Evolutionary conservation across 2,888 invertebrate species (phyloP).

Genomic region (Hyppa rectilinea): DNA sequence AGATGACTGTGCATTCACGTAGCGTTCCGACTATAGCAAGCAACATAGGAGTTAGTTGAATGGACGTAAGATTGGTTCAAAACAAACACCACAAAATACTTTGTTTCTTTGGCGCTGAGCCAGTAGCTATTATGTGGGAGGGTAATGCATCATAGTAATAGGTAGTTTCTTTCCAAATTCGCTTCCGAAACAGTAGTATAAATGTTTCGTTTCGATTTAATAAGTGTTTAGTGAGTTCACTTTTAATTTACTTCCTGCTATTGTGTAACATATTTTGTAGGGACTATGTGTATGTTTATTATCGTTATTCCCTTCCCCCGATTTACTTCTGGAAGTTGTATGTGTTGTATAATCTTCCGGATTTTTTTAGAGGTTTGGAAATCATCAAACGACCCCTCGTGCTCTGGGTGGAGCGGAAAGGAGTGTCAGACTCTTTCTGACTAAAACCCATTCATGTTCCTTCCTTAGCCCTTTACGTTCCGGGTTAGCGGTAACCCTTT

Average conservation of each 20-base stretch:
- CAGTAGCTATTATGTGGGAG: conserved; percentile 65
- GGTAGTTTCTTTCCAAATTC: conserved; percentile 65
- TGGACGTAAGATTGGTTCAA: conserved; percentile 27
- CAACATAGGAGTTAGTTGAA: conserved; percentile 28
- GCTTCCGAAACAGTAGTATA: conserved; percentile 47
- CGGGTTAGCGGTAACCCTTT: too few relatives aligned
- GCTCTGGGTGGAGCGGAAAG: too few relatives aligned
- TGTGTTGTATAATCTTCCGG: too few relatives aligned
- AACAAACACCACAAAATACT: conserved; percentile 54
- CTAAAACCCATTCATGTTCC: too few relatives aligned
- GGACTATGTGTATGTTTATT: background rate
- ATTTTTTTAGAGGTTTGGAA: too few relatives aligned
- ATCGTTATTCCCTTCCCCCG: background rate
- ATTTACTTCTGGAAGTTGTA: background rate
- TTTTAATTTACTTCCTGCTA: conserved; percentile 5
- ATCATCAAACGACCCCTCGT: too few relatives aligned
- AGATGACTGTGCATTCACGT: conserved; percentile 1
- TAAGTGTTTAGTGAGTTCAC: conserved; percentile 22
- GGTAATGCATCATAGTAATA: conserved; percentile 69
- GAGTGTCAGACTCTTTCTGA: too few relatives aligned
- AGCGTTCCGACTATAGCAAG: background rate
- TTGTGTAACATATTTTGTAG: background rate
- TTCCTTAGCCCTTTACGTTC: too few relatives aligned
- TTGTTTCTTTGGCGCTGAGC: conserved; percentile 64
- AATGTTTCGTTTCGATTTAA: conserved; percentile 41